These are phyloP conservation scores for Falco columbarius DNA, from an alignment of 2,797 vertebrate species.

Conservation along the genomic window DNA sequence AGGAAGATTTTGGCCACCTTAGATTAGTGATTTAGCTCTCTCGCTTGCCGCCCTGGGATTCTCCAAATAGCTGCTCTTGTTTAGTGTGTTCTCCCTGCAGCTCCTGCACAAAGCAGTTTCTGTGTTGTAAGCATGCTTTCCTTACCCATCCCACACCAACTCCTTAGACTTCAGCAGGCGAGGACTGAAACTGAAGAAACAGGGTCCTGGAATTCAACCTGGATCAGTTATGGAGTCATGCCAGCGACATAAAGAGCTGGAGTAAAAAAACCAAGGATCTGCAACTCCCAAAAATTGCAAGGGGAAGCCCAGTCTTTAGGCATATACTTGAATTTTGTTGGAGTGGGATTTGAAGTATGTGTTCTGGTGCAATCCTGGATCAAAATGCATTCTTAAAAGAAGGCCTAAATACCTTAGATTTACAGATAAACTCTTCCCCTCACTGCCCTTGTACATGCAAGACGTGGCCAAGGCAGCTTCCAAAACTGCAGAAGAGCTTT, in stretches of 20 bases:
- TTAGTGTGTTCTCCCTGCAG: background rate
- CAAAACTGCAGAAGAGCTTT: background rate
- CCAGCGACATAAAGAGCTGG: background rate
- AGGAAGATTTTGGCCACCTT: background rate
- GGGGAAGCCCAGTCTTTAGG: background rate
- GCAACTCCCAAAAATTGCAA: background rate
- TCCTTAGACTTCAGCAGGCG: background rate
- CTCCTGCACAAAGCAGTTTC: background rate
- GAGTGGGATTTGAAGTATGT: background rate
- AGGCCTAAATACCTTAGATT: background rate
- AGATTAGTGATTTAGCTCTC: background rate
- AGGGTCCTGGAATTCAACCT: background rate
- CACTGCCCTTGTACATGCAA: background rate
- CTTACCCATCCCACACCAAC: background rate
- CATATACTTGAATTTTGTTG: background rate
- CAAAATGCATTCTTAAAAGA: background rate
- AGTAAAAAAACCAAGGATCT: background rate
- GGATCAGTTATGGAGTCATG: background rate
- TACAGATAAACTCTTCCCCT: background rate
- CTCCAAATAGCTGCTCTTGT: background rate
- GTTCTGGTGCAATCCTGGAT: background rate
- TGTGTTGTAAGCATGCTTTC: accelerated
- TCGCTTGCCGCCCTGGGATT: background rate
- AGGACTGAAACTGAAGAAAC: background rate
- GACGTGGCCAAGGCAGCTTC: background rate